A percentile compares a stretch with the other conserved stretches of the same genome.
Conservation (phyloP, 2,888 invertebrate species). For the Zele albiditarsus region DNA sequence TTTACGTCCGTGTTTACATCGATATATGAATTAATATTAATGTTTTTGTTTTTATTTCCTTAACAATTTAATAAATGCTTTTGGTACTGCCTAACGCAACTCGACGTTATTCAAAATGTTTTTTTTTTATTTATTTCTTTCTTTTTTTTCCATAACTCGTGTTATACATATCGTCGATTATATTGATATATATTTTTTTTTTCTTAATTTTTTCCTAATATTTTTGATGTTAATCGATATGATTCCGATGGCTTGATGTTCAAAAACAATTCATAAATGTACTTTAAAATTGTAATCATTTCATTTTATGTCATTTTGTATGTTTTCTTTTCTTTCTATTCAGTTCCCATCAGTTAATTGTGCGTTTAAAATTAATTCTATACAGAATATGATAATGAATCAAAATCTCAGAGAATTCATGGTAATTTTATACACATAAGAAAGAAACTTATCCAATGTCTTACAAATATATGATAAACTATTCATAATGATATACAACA, state of each 20-base stretch:
- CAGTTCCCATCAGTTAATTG: neutral
- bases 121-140: conserved; percentile 21
- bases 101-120: conserved; percentile 22
- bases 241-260: neutral
- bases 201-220: neutral
- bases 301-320: neutral
- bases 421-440: neutral
- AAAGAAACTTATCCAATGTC: conserved; percentile 45
- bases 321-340: conserved; percentile 1
- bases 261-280: conserved; percentile 13
- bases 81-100: conserved; percentile 48
- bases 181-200: conserved; percentile 17
- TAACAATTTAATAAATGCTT: conserved; percentile 50
- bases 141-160: conserved; percentile 26
- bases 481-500: conserved; percentile 59
- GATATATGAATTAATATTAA: conserved; percentile 29
- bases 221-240: conserved; percentile 15
- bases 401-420: neutral
- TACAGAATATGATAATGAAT: conserved; percentile 9
- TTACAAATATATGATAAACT: conserved; percentile 58
- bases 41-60: conserved; percentile 37
- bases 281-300: conserved; percentile 4
- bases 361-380: conserved; percentile 30
- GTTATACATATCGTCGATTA: conserved; percentile 26
- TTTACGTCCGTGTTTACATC: conserved; percentile 52